phyloP scores from a whole-genome alignment of 1,140 invertebrate species.

The Drosophila baimaii region DNA sequence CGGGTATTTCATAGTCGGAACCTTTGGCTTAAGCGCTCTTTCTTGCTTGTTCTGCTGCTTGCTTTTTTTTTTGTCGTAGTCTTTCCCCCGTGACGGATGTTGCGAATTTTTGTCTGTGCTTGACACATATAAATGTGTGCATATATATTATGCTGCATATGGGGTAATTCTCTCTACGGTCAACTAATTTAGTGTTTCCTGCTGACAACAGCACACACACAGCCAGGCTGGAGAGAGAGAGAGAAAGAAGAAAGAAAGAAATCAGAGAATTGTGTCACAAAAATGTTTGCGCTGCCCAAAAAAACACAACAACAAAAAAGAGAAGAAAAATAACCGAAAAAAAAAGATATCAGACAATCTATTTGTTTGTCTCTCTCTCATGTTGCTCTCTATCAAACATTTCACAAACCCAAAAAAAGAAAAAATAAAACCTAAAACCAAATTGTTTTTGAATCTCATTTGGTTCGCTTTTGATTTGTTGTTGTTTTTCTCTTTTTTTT shows the following conservation, averaged over 20 bases:
- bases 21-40: background rate
- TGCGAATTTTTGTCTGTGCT: slow-evolving; percentile 66
- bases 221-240: slow-evolving; percentile 29
- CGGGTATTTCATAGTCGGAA: slow-evolving; percentile 1
- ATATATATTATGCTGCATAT: slow-evolving; percentile 47
- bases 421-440: slow-evolving; percentile 11
- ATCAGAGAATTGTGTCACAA: slow-evolving; percentile 63
- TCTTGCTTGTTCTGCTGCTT: background rate
- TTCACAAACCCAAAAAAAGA: slow-evolving; percentile 48
- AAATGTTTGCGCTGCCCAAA: slow-evolving; percentile 45
- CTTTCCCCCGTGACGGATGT: slow-evolving; percentile 62
- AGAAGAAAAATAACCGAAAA: slow-evolving; percentile 4
- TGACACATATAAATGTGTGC: slow-evolving; percentile 41
- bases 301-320: background rate
- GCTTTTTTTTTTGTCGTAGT: background rate
- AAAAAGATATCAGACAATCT: slow-evolving; percentile 43
- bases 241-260: slow-evolving; percentile 19
- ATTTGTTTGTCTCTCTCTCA: slow-evolving; percentile 31
- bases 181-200: slow-evolving; percentile 82
- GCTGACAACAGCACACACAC: slow-evolving; percentile 72
- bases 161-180: slow-evolving; percentile 74
- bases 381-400: slow-evolving; percentile 49
- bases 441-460: slow-evolving; percentile 55
- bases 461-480: slow-evolving; percentile 44
- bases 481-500: slow-evolving; percentile 8